Evolutionary conservation across 30 jellyfish, hydroid and myxozoan species (phyloP), one percentile per base, ranked within the genome.

Genomic region (Turritopsis rubra): DNA sequence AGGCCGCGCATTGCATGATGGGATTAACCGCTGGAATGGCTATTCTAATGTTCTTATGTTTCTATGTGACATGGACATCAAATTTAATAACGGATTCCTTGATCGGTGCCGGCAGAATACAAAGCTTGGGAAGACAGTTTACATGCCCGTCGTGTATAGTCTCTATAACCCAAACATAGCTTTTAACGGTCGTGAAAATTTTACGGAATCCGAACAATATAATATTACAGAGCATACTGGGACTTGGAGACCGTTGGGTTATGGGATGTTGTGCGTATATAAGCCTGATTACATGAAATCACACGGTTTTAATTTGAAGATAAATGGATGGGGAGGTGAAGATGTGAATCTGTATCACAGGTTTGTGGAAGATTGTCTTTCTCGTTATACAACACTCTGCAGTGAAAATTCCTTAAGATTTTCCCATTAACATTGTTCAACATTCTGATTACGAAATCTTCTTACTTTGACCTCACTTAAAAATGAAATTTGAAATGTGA

Each of bases 281-380:
- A 81, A 88, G 66, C 65, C 86, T 24, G 98, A 92, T 54, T 92
- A 92, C 73, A 52, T 84, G 66, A 71, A 80, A 53, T 92, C 86
- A 28, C 96, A 95, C n/a, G 98, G 98, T 29, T 92, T 92, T 85
- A 88, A 92, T 79, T 75, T 92, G 77, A 52, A 74, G 21, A 87
- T 92, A 29, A 70, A 92, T 27, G 98, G 98, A 4, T 92, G 98
- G 98, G 98, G 98, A 21, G 96, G 98, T 7, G 98, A 92, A 85
- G 98, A 92, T 73, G 86, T 78, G 65, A 93, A 82, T 65, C 87
- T 92, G 16, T 88, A 73, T 68, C 81, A 82, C 82, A 88, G 98
- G 98, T 92, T 29, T 74, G 81, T 26, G 41, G 22, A 72, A 72
- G n/a, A n/a, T n/a, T n/a, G n/a, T n/a, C n/a, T n/a, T n/a, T n/a